phyloP scores from a whole-genome alignment of 2,888 invertebrate species.

The Troides helena region DNA sequence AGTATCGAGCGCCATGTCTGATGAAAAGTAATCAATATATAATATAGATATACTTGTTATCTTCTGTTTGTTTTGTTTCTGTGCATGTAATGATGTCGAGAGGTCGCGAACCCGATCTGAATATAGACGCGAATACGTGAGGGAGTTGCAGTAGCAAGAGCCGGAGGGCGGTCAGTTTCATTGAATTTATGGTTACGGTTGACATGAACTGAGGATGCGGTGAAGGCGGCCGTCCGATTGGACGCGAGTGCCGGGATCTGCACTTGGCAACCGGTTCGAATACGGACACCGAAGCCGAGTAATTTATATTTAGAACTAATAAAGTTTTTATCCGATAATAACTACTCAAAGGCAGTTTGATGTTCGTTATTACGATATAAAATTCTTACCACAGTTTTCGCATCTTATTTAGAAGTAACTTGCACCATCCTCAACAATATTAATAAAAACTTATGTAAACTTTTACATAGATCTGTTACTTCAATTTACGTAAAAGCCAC shows the following conservation, averaged over 20 bases:
- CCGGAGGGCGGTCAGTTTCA: conserved; percentile 7
- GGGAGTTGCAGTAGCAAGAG: conserved; percentile 1
- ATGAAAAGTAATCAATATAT: too few species aligned
- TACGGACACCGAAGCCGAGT: not conserved
- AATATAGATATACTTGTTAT: too few species aligned
- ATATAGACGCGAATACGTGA: not conserved
- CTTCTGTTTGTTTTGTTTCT: too few species aligned
- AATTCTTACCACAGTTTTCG: not conserved
- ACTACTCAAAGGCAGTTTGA: not conserved
- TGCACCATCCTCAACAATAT: not conserved
- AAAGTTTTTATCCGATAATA: not conserved
- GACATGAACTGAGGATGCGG: conserved; percentile 50
- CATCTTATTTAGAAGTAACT: not conserved
- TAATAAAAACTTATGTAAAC: not conserved
- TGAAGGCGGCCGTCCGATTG: conserved; percentile 33
- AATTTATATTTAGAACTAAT: conserved; percentile 13
- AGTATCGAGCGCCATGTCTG: too few species aligned
- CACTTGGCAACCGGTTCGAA: conserved; percentile 3
- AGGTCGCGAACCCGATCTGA: not conserved
- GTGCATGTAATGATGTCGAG: not conserved
- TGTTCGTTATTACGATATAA: not conserved
- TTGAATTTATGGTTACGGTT: conserved; percentile 54
- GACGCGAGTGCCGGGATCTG: conserved; percentile 22
- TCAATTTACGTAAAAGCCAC: not conserved
- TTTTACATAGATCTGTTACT: not conserved